phyloP scores from a whole-genome alignment of 2,888 invertebrate species.

The Drosophila aldrichi region DNA sequence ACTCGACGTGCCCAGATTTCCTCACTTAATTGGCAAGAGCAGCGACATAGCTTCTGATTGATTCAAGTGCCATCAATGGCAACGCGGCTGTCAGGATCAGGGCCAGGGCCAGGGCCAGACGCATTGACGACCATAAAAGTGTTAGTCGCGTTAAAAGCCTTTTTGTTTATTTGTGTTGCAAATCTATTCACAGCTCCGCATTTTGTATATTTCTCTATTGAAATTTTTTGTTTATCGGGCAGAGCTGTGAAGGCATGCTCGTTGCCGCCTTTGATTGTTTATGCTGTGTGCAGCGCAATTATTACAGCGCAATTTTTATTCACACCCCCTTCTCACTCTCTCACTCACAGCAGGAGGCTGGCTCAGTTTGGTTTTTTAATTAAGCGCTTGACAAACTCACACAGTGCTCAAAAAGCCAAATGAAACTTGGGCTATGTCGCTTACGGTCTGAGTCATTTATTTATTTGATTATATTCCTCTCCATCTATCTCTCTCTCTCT shows the following conservation, averaged over 20 bases:
- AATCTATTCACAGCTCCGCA: constrained; percentile 71
- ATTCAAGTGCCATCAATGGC: constrained; percentile 51
- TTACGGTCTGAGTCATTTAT: constrained; percentile 39
- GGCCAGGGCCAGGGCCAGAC: constrained; percentile 50
- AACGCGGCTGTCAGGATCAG: not conserved
- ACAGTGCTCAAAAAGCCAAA: constrained; percentile 28
- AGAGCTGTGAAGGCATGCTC: constrained; percentile 20
- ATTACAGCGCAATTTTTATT: constrained; percentile 58
- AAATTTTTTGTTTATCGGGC: constrained; percentile 50
- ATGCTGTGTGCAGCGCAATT: constrained; percentile 64
- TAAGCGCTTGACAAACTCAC: constrained; percentile 53
- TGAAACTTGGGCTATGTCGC: constrained; percentile 21
- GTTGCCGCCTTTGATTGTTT: constrained; percentile 59
- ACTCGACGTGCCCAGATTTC: constrained; percentile 65
- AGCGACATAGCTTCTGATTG: constrained; percentile 42
- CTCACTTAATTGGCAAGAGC: constrained; percentile 66
- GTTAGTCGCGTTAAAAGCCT: constrained; percentile 16
- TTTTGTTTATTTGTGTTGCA: constrained; percentile 72
- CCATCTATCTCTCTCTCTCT: not conserved
- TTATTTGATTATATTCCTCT: constrained; percentile 21
- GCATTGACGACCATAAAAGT: constrained; percentile 36
- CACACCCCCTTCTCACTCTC: not conserved
- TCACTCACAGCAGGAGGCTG: not conserved
- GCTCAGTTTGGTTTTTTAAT: constrained; percentile 42
- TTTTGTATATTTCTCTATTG: constrained; percentile 29